Conservation (phyloP, 2,888 invertebrate genomes). For the Dicyrtoma fusca region DNA sequence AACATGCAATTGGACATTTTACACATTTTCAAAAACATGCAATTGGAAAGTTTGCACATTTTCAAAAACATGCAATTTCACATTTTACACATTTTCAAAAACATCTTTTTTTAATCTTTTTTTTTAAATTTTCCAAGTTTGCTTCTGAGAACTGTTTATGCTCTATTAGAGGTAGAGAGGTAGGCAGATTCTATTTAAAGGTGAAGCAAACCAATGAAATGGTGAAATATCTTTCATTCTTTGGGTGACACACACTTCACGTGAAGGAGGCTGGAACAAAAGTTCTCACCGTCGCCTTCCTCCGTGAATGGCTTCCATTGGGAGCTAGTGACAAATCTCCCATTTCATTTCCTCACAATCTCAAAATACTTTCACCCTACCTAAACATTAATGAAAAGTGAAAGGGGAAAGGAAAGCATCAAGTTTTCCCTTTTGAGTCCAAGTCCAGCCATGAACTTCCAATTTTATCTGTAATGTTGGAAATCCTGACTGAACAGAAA, state of each 20-base stretch:
- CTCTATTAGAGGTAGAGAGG: too few species aligned
- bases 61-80: background rate
- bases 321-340: conserved; percentile 6
- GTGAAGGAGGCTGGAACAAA: too few species aligned
- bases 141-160: too few species aligned
- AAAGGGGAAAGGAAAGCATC: background rate
- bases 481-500: too few species aligned
- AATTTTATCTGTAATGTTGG: too few species aligned
- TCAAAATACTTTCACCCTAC: conserved; percentile 10
- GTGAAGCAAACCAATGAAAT: background rate
- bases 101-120: background rate
- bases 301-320: background rate
- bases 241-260: background rate
- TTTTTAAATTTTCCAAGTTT: background rate
- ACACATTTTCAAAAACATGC: too few species aligned
- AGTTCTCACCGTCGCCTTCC: background rate
- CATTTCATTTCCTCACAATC: conserved; percentile 11
- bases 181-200: too few species aligned
- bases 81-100: background rate
- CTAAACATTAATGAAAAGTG: background rate
- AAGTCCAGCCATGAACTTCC: too few species aligned
- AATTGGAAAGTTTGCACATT: too few species aligned
- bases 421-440: too few species aligned
- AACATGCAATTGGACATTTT: too few species aligned
- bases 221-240: conserved; percentile 8